phyloP scores from a whole-genome alignment of 2,113 vertebrate genomes.

The Oreochromis niloticus region DNA sequence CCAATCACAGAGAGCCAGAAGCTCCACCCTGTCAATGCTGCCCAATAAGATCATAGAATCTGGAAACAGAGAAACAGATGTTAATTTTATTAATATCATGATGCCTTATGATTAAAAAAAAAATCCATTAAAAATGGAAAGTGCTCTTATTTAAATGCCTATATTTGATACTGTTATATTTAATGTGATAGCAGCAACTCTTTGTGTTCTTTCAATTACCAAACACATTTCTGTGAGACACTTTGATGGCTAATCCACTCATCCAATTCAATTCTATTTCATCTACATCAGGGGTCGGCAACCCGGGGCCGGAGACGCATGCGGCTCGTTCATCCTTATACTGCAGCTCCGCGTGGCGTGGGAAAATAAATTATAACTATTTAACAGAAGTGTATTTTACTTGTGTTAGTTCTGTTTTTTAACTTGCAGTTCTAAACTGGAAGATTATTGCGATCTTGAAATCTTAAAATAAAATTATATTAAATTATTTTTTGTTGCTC shows the following conservation, averaged over 20 bases:
- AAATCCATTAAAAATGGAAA: not conserved
- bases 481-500: not conserved
- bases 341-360: not conserved
- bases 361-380: not conserved
- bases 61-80: not conserved
- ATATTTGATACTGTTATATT: not conserved
- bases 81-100: not conserved
- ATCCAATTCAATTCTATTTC: fast-evolving
- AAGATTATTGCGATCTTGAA: not conserved
- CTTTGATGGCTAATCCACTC: not conserved
- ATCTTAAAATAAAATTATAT: not conserved
- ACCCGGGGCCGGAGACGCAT: fast-evolving
- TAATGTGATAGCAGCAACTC: not conserved
- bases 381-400: not conserved
- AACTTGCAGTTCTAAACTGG: not conserved
- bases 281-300: not conserved
- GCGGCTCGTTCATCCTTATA: not conserved
- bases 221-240: not conserved
- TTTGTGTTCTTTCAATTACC: not conserved
- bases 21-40: conserved; percentile 83
- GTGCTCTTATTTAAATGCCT: not conserved
- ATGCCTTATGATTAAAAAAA: not conserved
- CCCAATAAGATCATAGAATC: conserved; percentile 91
- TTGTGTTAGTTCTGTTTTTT: not conserved
- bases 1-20: conserved; percentile 81